These are phyloP conservation scores for Cirrhinus mrigala DNA, from an alignment of 2,797 vertebrate species.

Conservation along the genomic window DNA sequence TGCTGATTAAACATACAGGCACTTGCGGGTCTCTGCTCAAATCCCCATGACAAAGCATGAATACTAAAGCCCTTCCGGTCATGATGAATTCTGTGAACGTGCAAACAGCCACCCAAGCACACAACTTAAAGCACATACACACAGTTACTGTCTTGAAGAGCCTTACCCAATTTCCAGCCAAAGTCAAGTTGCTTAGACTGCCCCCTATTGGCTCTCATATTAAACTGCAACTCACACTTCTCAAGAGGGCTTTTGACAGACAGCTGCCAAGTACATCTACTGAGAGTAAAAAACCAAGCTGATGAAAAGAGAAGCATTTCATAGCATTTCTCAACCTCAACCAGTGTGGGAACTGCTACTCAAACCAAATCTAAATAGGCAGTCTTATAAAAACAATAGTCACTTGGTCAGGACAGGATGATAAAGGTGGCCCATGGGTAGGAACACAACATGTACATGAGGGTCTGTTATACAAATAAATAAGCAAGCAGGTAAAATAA, in stretches of 20 bases:
- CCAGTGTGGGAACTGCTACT: conserved; percentile 5
- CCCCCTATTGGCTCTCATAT: conserved; percentile 39
- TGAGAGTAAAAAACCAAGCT: not conserved
- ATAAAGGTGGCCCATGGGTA: not conserved
- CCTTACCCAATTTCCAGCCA: not conserved
- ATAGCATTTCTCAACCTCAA: not conserved
- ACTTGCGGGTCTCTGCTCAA: conserved; percentile 36
- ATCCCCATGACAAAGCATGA: conserved; percentile 45
- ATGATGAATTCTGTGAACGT: conserved; percentile 20
- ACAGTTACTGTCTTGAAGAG: not conserved
- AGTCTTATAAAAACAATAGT: conserved; percentile 26
- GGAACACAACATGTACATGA: not conserved
- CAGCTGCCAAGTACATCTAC: conserved; percentile 11
- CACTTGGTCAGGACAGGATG: not conserved
- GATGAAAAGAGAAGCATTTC: conserved; percentile 6
- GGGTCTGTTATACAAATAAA: not conserved
- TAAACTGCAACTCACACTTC: conserved; percentile 29
- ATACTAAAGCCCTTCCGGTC: conserved; percentile 48
- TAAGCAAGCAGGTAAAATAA: not conserved
- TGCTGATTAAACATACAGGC: conserved; percentile 63
- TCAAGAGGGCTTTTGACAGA: conserved; percentile 7
- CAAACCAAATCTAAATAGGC: not conserved
- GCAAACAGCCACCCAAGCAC: not conserved
- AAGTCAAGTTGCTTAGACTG: conserved; percentile 40
- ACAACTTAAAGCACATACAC: conserved; percentile 19